A percentile compares a stretch with the other conserved stretches of the same genome.
Conservation (phyloP, 2,113 vertebrate species). For the Apaloderma vittatum region DNA sequence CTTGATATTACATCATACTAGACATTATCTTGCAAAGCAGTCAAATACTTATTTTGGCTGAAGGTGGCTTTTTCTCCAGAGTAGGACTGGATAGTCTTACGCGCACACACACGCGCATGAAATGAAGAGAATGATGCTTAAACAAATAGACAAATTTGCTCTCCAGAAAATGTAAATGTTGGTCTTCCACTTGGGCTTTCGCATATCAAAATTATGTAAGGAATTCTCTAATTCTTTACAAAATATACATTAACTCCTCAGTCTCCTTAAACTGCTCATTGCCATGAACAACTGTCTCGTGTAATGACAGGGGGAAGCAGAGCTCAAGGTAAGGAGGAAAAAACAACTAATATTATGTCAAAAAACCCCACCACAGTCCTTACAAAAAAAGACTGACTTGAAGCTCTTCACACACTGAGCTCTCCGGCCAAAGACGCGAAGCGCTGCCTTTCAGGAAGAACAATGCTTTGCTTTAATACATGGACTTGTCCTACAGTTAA, state of each 20-base stretch:
- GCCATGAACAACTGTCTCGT: background rate
- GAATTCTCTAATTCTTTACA: background rate
- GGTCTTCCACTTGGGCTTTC: background rate
- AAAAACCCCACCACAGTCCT: background rate
- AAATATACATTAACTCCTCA: background rate
- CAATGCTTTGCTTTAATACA: constrained; percentile 6
- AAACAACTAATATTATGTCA: background rate
- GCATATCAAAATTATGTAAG: background rate
- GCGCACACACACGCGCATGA: background rate
- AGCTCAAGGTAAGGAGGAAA: background rate
- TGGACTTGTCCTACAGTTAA: background rate
- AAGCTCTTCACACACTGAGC: background rate
- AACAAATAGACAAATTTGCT: background rate
- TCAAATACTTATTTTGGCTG: constrained; percentile 6
- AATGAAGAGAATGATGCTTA: background rate
- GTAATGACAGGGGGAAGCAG: background rate
- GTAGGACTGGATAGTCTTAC: background rate
- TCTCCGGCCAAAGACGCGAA: background rate
- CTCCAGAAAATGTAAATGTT: background rate
- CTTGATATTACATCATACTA: constrained; percentile 27
- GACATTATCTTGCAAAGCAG: constrained; percentile 39
- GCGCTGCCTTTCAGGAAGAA: background rate
- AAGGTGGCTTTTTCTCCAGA: background rate
- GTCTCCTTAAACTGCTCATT: background rate
- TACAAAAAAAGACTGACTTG: background rate